Percentiles rank a stretch among this genome's conserved stretches.
Evolutionary conservation across 2,113 vertebrate species (phyloP).

Genomic region (Alaudala cheleensis): DNA sequence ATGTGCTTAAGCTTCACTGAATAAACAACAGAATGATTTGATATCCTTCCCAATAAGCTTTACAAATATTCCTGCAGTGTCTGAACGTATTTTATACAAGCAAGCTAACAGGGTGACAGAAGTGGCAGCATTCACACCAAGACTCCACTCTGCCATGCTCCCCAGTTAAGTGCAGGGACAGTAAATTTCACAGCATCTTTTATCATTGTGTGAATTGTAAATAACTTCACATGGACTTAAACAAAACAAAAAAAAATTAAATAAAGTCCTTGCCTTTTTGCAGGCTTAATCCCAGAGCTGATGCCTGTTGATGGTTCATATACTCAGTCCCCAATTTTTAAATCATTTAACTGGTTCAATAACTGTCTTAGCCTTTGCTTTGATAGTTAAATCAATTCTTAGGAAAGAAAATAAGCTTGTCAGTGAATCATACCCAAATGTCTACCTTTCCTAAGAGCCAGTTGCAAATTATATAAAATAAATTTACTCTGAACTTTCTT

Average conservation of each 20-base stretch:
- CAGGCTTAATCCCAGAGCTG: conserved; percentile 12
- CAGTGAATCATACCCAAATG: neutral
- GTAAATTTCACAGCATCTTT: conserved; percentile 45
- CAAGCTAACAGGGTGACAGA: neutral
- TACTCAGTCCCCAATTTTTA: neutral
- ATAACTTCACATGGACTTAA: neutral
- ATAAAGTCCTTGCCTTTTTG: neutral
- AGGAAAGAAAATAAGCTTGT: conserved; percentile 29
- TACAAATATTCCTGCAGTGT: neutral
- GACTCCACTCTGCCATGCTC: neutral
- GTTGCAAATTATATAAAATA: conserved; percentile 23
- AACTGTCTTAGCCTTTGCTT: conserved; percentile 33
- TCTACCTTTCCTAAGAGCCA: neutral
- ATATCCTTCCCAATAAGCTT: conserved; percentile 12
- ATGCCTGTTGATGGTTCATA: conserved; percentile 20
- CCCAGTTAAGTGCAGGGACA: neutral
- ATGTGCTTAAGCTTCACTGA: conserved; percentile 13
- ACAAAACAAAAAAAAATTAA: neutral
- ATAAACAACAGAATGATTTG: conserved; percentile 36
- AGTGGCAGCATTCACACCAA: neutral
- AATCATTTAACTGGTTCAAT: conserved; percentile 42
- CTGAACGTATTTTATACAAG: neutral
- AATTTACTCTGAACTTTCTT: neutral
- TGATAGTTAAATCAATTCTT: conserved; percentile 61
- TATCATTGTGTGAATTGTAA: conserved; percentile 38